These are phyloP conservation scores for Drosophila pullipes DNA, from an alignment of 2,888 invertebrate genomes.

Conservation along the genomic window DNA sequence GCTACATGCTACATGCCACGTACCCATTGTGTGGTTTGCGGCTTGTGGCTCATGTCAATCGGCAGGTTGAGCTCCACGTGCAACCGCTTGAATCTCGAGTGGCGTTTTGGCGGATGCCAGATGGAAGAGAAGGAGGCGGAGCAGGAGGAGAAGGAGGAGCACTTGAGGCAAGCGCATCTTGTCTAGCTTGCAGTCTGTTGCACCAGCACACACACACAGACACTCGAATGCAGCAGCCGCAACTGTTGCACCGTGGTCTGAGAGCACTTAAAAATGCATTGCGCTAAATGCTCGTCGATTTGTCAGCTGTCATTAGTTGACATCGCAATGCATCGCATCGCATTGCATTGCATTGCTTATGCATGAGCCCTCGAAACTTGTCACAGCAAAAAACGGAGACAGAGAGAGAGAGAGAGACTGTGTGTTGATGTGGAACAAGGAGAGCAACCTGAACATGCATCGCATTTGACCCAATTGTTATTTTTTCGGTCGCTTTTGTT, in stretches of 20 bases:
- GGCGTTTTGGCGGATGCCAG: constrained; percentile 55
- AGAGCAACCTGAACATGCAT: constrained; percentile 35
- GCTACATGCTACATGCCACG: neutral
- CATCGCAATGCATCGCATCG: constrained; percentile 4
- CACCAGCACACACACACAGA: constrained; percentile 15
- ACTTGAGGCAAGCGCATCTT: constrained; percentile 46
- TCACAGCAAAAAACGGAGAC: neutral
- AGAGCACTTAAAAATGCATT: constrained; percentile 36
- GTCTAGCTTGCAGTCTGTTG: constrained; percentile 26
- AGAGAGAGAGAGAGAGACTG: neutral
- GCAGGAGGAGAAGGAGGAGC: constrained; percentile 1
- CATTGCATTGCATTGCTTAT: constrained; percentile 21
- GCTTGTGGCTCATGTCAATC: constrained; percentile 36
- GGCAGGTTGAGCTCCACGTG: constrained; percentile 50
- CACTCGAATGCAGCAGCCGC: constrained; percentile 39
- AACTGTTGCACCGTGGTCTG: constrained; percentile 60
- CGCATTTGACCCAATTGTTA: constrained; percentile 59
- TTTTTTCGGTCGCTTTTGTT: constrained; percentile 25
- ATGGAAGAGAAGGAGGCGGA: constrained; percentile 38
- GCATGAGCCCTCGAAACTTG: constrained; percentile 25
- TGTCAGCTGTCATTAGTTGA: constrained; percentile 43
- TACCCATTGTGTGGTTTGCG: neutral
- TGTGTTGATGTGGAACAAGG: constrained; percentile 10
- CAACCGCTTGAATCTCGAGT: constrained; percentile 69
- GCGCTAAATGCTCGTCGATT: constrained; percentile 36